Evolutionary conservation across 2,113 vertebrate genomes (phyloP).

Genomic region (Oncorhynchus keta): DNA sequence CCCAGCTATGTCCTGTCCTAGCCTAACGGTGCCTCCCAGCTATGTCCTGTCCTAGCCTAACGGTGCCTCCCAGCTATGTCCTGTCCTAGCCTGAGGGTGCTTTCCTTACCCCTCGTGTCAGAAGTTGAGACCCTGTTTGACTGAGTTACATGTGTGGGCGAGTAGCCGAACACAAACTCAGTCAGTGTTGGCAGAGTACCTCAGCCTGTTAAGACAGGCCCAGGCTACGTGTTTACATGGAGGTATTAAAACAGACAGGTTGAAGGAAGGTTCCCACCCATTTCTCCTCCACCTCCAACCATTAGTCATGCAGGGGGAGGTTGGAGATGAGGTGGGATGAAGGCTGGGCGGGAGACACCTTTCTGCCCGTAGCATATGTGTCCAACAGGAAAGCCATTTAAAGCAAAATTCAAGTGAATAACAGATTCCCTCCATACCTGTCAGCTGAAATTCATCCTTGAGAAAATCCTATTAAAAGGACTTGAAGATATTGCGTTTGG

Average conservation of each 20-base stretch:
- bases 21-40: no score
- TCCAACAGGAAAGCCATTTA: conserved; percentile 10
- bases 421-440: conserved; percentile 1
- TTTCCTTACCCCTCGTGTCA: conserved; percentile 25
- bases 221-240: conserved; percentile 71
- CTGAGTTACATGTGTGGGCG: conserved; percentile 30
- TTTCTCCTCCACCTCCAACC: conserved; percentile 29
- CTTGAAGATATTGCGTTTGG: background rate
- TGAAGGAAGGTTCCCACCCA: conserved; percentile 62
- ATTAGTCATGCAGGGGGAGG: conserved; percentile 50
- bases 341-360: conserved; percentile 46
- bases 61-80: no score
- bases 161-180: conserved; percentile 35
- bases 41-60: no score
- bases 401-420: conserved; percentile 2
- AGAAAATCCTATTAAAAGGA: background rate
- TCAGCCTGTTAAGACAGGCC: conserved; percentile 72
- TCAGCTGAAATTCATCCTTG: conserved; percentile 1
- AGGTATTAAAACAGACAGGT: conserved; percentile 54
- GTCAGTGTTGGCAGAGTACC: conserved; percentile 48
- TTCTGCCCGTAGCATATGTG: conserved; percentile 35
- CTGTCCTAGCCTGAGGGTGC: conserved; percentile 6
- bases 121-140: conserved; percentile 51
- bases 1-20: no score
- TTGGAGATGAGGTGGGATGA: conserved; percentile 31